phyloP scores from a whole-genome alignment of 2,113 vertebrate genomes.

The Capra hircus region DNA sequence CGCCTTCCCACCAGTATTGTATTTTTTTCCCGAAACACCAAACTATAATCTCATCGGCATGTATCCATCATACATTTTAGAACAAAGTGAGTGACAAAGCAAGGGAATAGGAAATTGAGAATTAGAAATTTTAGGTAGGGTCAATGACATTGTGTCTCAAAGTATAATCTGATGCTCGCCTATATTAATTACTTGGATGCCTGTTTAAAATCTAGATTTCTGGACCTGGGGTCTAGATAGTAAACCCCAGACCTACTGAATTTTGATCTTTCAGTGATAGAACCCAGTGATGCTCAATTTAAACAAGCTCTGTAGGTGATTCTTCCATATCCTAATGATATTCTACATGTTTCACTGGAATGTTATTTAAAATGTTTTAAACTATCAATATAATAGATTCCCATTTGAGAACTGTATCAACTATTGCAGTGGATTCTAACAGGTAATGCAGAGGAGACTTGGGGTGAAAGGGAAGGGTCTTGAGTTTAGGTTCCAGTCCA shows the following conservation, averaged over 20 bases:
- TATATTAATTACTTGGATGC: neutral
- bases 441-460: neutral
- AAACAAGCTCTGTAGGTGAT: conserved; percentile 16
- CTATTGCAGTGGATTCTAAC: neutral
- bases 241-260: neutral
- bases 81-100: neutral
- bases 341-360: neutral
- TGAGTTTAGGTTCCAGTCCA: neutral
- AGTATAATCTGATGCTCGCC: neutral
- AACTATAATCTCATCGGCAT: neutral
- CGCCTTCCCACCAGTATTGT: neutral
- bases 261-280: neutral
- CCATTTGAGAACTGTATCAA: neutral
- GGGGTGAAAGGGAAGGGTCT: neutral
- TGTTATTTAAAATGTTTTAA: conserved; percentile 1
- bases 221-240: neutral
- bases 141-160: neutral
- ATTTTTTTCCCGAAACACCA: neutral
- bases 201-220: conserved; percentile 9
- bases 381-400: neutral
- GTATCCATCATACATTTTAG: neutral
- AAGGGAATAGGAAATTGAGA: neutral
- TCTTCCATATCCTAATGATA: neutral
- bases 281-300: neutral
- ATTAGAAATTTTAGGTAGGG: neutral